phyloP scores from a whole-genome alignment of 35 echinoderm and acorn worm genomes.

The Apostichopus japonicus region DNA sequence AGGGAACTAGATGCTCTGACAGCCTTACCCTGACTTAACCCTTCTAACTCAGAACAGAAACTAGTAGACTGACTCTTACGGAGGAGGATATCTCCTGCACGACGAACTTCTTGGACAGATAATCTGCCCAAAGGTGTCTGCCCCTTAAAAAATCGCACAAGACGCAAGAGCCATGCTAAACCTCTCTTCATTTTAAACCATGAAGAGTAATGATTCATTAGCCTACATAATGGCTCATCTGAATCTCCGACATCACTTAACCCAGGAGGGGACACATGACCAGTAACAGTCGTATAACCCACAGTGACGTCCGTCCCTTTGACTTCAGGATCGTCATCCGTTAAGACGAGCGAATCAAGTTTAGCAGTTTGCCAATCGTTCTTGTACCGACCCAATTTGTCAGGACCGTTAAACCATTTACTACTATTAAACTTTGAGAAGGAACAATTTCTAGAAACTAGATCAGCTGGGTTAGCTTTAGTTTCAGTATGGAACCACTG shows the following conservation, averaged over 20 bases:
- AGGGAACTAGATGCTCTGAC: too few relatives aligned
- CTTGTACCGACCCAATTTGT: constrained; percentile 7
- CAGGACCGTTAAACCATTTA: not conserved
- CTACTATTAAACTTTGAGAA: constrained; percentile 1
- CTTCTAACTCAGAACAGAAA: too few relatives aligned
- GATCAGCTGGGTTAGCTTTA: constrained; percentile 44
- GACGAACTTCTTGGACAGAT: too few relatives aligned
- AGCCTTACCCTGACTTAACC: too few relatives aligned
- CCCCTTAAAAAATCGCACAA: constrained; percentile 21
- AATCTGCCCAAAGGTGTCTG: not conserved
- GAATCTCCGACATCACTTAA: too few relatives aligned
- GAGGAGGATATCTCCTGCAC: too few relatives aligned
- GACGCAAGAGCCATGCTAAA: constrained; percentile 41
- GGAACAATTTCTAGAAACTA: constrained; percentile 2
- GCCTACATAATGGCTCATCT: constrained; percentile 12
- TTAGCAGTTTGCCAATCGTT: not conserved
- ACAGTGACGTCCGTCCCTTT: not conserved
- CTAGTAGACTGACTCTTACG: too few relatives aligned
- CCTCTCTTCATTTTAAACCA: constrained; percentile 58
- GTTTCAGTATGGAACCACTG: constrained; percentile 27
- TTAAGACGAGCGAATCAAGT: not conserved
- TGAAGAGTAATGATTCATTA: constrained; percentile 55
- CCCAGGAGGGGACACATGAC: too few relatives aligned
- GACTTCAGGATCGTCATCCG: not conserved
- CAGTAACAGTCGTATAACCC: too few relatives aligned